Evolutionary conservation across 2,113 vertebrate species (phyloP), one percentile per base, ranked within the genome.

Genomic region (Cyanoderma ruficeps): DNA sequence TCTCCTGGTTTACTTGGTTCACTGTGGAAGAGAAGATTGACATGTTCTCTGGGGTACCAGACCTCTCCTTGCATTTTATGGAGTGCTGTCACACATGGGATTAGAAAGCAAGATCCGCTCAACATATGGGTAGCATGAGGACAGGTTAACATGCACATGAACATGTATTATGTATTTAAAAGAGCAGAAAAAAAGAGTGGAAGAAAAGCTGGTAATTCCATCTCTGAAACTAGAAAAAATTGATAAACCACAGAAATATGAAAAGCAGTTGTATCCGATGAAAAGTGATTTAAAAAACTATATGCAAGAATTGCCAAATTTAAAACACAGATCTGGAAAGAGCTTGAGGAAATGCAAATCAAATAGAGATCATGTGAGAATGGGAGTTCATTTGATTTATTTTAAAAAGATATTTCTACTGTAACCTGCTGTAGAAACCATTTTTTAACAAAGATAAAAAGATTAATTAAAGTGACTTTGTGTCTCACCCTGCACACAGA

Each of bases 351-450:
- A 97, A 98, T 98, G 79, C 98, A 98, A 90, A 97, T 83, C 57
- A 98, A 99, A 64, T 98, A 98, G 81, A 98, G 98, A 96, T 97
- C 98, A 98, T 98, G 98, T 99, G 91, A 97, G 97, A 55, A 59
- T 39, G 13, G 14, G 37, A 22, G 70, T 57, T 57, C 5, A 52
- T 7, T 18, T 0, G 1, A 42, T 21, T 55, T 41, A 7, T 70
- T 93, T 88, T 15, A 4, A 33, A 37, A 71, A 30, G 2, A 17
- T 5, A 35, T 50, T 59, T 79, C 30, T 41, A 63, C 23, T 52
- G 35, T 77, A 63, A 63, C 30, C n/a, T 56, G 14, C 17, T 77
- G n/a, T 23, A 49, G 57, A 68, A 90, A 59, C 15, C 25, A 46
- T 35, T 71, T 90, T 13, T 28, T 8, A 65, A n/a, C 9, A 49